Conservation (phyloP, 2,888 invertebrate species). For the Cheilosia vulpina region DNA sequence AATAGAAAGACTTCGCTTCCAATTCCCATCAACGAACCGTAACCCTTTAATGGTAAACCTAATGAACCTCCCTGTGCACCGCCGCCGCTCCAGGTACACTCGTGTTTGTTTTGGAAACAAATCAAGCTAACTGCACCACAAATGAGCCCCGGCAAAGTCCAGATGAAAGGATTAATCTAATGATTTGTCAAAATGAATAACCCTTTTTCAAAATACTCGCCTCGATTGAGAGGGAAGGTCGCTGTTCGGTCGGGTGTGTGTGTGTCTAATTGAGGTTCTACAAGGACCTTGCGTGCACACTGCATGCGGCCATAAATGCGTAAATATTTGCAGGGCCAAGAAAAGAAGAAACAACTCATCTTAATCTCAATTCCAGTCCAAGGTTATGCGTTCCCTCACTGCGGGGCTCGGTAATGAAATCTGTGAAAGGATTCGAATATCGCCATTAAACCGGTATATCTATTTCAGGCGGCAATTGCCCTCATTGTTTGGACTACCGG, state of each 20-base stretch:
- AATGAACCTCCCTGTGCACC: slow-evolving; percentile 1
- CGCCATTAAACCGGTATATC: slow-evolving; percentile 39
- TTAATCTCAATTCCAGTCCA: slow-evolving; percentile 27
- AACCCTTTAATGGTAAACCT: slow-evolving; percentile 68
- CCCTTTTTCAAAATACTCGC: slow-evolving; percentile 60
- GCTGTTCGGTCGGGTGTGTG: slow-evolving; percentile 22
- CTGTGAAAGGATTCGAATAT: slow-evolving; percentile 45
- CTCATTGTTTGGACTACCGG: slow-evolving; percentile 66
- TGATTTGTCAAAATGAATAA: slow-evolving; percentile 80
- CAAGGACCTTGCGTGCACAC: slow-evolving; percentile 22
- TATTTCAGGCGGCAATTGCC: slow-evolving; percentile 55
- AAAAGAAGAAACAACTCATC: slow-evolving; percentile 38
- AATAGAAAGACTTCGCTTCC: slow-evolving; percentile 56
- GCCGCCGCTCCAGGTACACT: slow-evolving; percentile 27
- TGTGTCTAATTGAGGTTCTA: slow-evolving; percentile 38
- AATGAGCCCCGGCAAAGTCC: slow-evolving; percentile 37
- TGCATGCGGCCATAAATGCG: slow-evolving; percentile 57
- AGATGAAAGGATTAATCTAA: slow-evolving; percentile 81
- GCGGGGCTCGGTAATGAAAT: slow-evolving; percentile 23
- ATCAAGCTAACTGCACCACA: slow-evolving; percentile 63
- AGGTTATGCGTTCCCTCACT: slow-evolving; percentile 38
- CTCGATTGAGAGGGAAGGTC: neutral
- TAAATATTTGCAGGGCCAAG: slow-evolving; percentile 57
- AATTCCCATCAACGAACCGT: slow-evolving; percentile 50
- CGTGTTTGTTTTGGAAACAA: slow-evolving; percentile 70